Evolutionary conservation across 92 coral and sea anemone species (phyloP).

Genomic region (Pocillopora meandrina): DNA sequence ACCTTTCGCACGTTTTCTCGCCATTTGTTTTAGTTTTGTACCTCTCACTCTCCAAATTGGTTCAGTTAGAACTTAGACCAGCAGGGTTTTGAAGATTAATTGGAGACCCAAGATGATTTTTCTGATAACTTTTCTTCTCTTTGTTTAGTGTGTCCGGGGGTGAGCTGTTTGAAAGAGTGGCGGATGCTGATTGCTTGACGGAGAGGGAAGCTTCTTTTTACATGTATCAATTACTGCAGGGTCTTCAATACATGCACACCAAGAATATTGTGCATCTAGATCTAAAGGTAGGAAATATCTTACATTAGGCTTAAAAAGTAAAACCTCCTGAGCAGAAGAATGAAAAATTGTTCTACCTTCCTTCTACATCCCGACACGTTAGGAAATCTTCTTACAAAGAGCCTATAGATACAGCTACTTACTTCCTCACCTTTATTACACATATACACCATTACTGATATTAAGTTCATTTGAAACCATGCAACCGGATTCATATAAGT

Average conservation of each 20-base stretch:
- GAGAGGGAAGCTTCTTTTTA: constrained; percentile 92
- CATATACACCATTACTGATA: too few species aligned
- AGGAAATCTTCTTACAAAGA: too few species aligned
- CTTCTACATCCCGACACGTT: background rate
- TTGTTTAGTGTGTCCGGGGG: constrained; percentile 89
- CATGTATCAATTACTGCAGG: constrained; percentile 93
- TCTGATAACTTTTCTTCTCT: background rate
- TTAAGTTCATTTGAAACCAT: too few species aligned
- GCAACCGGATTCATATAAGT: too few species aligned
- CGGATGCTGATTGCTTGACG: constrained; percentile 83
- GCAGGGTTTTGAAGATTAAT: too few species aligned
- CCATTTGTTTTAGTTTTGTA: too few species aligned
- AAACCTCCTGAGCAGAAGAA: background rate
- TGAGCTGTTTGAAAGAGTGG: constrained; percentile 93
- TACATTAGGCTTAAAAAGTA: background rate
- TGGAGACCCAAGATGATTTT: background rate
- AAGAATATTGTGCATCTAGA: constrained; percentile 89
- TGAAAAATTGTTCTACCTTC: background rate
- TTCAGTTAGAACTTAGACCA: too few species aligned
- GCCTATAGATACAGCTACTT: too few species aligned
- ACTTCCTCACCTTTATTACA: too few species aligned
- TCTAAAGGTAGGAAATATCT: constrained; percentile 68
- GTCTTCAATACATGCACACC: constrained; percentile 86
- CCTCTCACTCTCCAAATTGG: too few species aligned
- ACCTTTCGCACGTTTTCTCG: too few species aligned